Evolutionary conservation across 2,888 invertebrate genomes (phyloP), one percentile per base, ranked within the genome.

Genomic region (Cantharis lateralis): DNA sequence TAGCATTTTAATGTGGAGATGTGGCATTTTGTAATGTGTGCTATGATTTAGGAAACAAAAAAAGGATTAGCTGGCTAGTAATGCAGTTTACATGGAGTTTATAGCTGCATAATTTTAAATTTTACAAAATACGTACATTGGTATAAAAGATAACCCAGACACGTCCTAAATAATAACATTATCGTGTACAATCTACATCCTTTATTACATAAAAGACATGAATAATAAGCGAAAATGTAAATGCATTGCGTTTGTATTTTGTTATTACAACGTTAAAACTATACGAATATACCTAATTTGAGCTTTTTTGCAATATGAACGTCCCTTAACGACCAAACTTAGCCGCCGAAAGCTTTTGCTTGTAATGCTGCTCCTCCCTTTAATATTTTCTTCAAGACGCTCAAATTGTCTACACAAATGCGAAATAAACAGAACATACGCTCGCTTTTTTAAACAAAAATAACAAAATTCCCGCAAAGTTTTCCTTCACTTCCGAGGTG

Each of bases 161-260:
- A 80, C 80, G 80, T 80, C 71, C 76, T 80, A 80, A 79, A 76
- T 79, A 79, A 79, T 79, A 79, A 79, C 68, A 74, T 79, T 79
- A 79, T 79, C 79, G 74, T 61, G 77, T 78, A 78, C 76, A 75
- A 79, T 79, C 79, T 78, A 79, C 79, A 76, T 74, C 79, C 79
- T 78, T 78, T 78, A 76, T 78, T 79, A 75, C 76, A 78, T 74
- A 78, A 78, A 73, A 76, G 77, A 79, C 74, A 72, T 78, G 79
- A 78, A 79, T 79, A 79, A 72, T 76, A 79, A 75, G 72, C 69
- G 76, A 69, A 71, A 72, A 76, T 76, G 76, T 76, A 76, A 76
- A 76, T 76, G 76, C 76, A 76, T 20, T 68, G 72, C 72, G 72
- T 76, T 76, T 70, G 76, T 72, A 68, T 70, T 70, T 71, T 71